These are phyloP conservation scores for Poecile atricapillus DNA, from an alignment of 2,113 vertebrate genomes.

Conservation along the genomic window DNA sequence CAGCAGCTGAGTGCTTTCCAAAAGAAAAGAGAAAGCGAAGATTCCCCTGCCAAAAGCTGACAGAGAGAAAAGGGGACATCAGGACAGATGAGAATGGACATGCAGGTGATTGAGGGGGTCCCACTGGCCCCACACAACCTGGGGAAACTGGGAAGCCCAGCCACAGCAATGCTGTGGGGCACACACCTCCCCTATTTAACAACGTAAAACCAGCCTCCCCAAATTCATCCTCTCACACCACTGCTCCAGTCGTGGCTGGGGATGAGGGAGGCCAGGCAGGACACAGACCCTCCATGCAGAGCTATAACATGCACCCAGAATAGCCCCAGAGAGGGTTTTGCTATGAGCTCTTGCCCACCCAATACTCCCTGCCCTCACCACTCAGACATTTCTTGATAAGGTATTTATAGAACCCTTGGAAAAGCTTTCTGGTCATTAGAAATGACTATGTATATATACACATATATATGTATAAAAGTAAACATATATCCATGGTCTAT, in stretches of 20 bases:
- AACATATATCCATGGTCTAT: background rate
- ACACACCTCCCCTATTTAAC: background rate
- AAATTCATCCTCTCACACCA: background rate
- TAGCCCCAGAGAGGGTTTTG: background rate
- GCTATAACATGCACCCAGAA: fast-evolving
- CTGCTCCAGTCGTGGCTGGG: background rate
- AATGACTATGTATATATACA: background rate
- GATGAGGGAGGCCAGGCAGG: background rate
- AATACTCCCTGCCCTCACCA: background rate
- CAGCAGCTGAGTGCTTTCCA: background rate
- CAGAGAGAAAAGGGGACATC: background rate
- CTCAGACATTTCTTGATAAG: background rate
- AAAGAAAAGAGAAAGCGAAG: background rate
- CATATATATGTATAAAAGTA: background rate
- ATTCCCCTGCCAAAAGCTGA: background rate
- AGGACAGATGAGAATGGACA: background rate
- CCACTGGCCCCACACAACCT: background rate
- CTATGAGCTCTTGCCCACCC: background rate
- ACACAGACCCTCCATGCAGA: fast-evolving
- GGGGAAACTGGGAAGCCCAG: background rate
- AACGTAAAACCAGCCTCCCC: background rate
- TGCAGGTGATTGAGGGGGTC: background rate
- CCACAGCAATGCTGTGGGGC: background rate
- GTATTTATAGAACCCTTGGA: background rate
- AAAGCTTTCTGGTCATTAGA: background rate